Evolutionary conservation across 2,113 vertebrate species (phyloP).

Genomic region (Calyptommatus sinebrachiatus): DNA sequence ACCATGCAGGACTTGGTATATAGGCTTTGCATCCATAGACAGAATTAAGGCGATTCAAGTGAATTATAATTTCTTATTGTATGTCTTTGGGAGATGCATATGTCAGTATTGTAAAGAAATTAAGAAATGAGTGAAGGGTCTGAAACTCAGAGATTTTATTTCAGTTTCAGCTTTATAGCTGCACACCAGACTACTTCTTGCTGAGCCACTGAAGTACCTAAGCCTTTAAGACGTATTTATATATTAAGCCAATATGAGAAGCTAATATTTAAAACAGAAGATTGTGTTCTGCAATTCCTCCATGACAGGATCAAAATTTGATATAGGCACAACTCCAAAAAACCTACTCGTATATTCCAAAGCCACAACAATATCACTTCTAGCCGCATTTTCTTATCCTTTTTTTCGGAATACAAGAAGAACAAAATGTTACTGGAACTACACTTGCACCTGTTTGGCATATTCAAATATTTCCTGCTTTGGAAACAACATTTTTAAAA

Average conservation of each 20-base stretch:
- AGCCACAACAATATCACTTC: not conserved
- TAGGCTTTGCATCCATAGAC: not conserved
- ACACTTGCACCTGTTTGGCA: not conserved
- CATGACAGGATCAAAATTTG: not conserved
- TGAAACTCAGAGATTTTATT: not conserved
- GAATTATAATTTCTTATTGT: not conserved
- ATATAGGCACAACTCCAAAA: not conserved
- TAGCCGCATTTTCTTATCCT: not conserved
- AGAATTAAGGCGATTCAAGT: not conserved
- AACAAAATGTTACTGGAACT: slow-evolving; percentile 1
- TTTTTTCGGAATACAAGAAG: slow-evolving; percentile 13
- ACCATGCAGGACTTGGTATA: too few relatives aligned
- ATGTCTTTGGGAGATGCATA: not conserved
- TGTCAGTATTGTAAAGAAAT: not conserved
- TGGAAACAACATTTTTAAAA: slow-evolving; percentile 34
- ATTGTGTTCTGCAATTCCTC: slow-evolving; percentile 10
- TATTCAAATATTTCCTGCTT: slow-evolving; percentile 14
- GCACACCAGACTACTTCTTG: slow-evolving; percentile 4
- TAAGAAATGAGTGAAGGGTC: not conserved
- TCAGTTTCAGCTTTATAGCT: not conserved
- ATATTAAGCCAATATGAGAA: slow-evolving; percentile 14
- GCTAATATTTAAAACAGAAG: slow-evolving; percentile 27
- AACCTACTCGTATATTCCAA: not conserved
- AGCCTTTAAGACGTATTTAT: slow-evolving; percentile 9
- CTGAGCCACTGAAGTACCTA: slow-evolving; percentile 29